A percentile compares a stretch with the other conserved stretches of the same genome.
These are phyloP conservation scores for Cremastinae sp. DNA, from an alignment of 2,888 invertebrate species.

Conservation along the genomic window DNA sequence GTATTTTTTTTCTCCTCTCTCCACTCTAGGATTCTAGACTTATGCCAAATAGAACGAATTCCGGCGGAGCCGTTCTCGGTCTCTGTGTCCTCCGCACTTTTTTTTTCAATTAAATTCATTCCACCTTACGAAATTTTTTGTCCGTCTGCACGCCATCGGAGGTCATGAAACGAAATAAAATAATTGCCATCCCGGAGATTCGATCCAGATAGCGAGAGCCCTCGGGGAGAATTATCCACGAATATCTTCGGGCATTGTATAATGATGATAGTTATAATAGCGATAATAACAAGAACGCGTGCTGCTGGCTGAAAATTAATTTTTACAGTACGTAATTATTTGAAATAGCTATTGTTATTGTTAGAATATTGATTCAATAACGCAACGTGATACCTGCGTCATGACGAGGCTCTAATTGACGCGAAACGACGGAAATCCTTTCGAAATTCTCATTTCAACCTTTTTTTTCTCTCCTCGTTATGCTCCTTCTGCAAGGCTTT, in stretches of 20 bases:
- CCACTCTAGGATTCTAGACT: not conserved
- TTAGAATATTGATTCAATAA: not conserved
- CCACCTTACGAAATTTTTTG: slow-evolving; percentile 50
- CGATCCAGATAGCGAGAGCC: slow-evolving; percentile 22
- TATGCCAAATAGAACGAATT: not conserved
- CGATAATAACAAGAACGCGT: slow-evolving; percentile 12
- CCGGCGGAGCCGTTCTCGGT: too few species aligned
- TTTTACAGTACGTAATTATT: not conserved
- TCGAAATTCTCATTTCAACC: not conserved
- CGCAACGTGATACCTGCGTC: slow-evolving; percentile 36
- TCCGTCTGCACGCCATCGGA: slow-evolving; percentile 40
- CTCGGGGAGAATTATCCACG: too few species aligned
- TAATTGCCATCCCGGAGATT: slow-evolving; percentile 31
- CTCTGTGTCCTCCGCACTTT: slow-evolving; percentile 6
- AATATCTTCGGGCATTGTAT: slow-evolving; percentile 17
- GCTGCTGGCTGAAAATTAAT: slow-evolving; percentile 6
- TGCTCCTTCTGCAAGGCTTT: too few species aligned
- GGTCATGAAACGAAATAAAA: slow-evolving; percentile 22
- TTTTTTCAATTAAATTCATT: slow-evolving; percentile 43
- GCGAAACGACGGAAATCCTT: too few species aligned
- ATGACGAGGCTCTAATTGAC: slow-evolving; percentile 32
- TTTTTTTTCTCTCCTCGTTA: too few species aligned
- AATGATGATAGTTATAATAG: not conserved
- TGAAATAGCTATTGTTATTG: not conserved
- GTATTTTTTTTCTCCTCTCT: slow-evolving; percentile 19